These are phyloP conservation scores for Leptopterna dolabrata DNA, from an alignment of 2,888 invertebrate species.

Conservation along the genomic window DNA sequence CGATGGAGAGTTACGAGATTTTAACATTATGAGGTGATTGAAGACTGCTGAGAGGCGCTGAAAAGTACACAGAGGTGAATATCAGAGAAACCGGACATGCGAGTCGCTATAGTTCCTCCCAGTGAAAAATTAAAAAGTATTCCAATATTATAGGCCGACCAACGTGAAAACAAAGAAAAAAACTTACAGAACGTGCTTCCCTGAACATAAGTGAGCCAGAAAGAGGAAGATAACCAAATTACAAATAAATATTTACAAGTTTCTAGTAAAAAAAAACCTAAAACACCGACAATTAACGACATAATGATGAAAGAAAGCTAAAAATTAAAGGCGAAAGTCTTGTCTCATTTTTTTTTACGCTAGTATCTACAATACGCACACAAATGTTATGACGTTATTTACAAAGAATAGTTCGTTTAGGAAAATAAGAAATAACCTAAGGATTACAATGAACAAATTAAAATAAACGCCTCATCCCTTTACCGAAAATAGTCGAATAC, in stretches of 20 bases:
- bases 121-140: neutral
- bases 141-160: neutral
- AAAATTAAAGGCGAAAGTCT: constrained; percentile 55
- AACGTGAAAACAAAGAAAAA: neutral
- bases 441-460: neutral
- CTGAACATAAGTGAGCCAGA: neutral
- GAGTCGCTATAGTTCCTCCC: too few species aligned
- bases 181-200: neutral
- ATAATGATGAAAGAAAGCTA: neutral
- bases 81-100: too few species aligned
- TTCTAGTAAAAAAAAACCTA: neutral
- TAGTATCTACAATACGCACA: constrained; percentile 57
- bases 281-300: neutral
- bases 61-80: too few species aligned
- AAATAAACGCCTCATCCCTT: neutral
- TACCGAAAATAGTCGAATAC: neutral
- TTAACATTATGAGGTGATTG: too few species aligned
- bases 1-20: too few species aligned
- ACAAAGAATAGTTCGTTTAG: neutral
- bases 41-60: too few species aligned
- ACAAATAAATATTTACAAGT: neutral
- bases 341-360: constrained; percentile 53
- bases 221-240: neutral
- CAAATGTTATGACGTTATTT: constrained; percentile 15
- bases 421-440: neutral